These are phyloP conservation scores for Alouatta palliata DNA, from an alignment of 2,113 vertebrate genomes.

Conservation along the genomic window DNA sequence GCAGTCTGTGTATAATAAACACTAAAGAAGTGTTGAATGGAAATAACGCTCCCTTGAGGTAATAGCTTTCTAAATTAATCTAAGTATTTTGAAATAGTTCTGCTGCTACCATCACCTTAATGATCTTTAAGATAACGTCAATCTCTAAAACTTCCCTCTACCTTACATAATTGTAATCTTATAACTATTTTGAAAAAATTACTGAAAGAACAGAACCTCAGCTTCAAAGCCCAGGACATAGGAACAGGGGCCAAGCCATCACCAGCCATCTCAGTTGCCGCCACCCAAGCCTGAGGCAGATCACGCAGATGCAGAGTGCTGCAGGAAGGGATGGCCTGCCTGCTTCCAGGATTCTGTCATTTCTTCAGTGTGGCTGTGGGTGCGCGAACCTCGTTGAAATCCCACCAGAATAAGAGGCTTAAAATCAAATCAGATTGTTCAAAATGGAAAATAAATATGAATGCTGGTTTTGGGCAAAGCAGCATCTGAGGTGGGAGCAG, in stretches of 20 bases:
- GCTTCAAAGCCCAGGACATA: not conserved
- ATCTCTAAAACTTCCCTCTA: not conserved
- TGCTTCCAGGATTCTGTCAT: not conserved
- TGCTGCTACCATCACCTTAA: not conserved
- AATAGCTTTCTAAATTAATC: not conserved
- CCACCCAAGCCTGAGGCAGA: not conserved
- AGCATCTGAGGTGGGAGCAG: not conserved
- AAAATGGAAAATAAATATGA: not conserved
- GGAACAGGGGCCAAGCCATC: not conserved
- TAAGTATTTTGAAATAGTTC: not conserved
- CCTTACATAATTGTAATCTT: not conserved
- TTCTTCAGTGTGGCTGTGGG: not conserved
- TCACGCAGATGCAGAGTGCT: not conserved
- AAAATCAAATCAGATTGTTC: not conserved
- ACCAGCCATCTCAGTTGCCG: not conserved
- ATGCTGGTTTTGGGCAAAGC: not conserved
- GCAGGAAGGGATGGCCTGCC: rapidly evolving
- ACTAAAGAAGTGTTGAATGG: rapidly evolving
- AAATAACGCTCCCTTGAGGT: not conserved
- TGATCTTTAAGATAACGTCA: not conserved
- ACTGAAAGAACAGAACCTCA: not conserved
- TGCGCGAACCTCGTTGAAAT: not conserved
- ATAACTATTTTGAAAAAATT: not conserved
- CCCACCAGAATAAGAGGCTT: not conserved
- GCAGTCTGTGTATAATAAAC: too few relatives aligned